Evolutionary conservation across 2,888 invertebrate genomes (phyloP), one percentile per base, ranked within the genome.

Genomic region (Scaptomyza reducta): DNA sequence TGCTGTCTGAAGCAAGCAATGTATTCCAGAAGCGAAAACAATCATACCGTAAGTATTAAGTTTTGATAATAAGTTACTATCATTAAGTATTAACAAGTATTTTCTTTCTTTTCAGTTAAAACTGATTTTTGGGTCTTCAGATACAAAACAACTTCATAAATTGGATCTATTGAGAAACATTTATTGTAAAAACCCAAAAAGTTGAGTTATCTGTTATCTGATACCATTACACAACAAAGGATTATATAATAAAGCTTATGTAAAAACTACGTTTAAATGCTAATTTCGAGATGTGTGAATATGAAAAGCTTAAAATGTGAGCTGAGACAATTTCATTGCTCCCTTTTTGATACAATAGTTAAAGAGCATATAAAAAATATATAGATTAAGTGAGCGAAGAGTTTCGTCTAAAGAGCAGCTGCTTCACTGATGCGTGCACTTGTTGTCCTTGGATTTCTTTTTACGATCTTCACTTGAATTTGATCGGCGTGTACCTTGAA

Each of bases 401-500:
- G 42, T 29, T 9, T 41, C 33, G 14, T 25, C 50, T 11, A 18
- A 45, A 29, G 14, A 38, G 2, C 14, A 33, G 55, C 35, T 6
- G 58, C 42, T 64, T 91, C 91, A 94, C 88, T 94, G 94, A 83
- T 94, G 94, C 77, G 94, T 94, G 90, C 94, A 94, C 62, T 94
- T 93, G 79, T 94, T 93, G 78, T 94, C 94, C 90, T 94, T 93
- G 56, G 93, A 92, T 63, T 93, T 92, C 80, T 92, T 92, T 69
- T 93, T 93, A 78, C 94, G 93, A 69, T 94, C 93, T 86, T 95
- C 94, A 81, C 94, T 94, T 65, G 93, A 92, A 67, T 94, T 94
- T n/a, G 94, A 92, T 78, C 95, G 92, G 66, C 95, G 92, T 82
- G 95, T 95, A 49, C 95, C 95, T 90, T 95, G 95, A 84, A 96